Conservation (phyloP, 2,888 invertebrate species). For the Drosophila koepferae region DNA sequence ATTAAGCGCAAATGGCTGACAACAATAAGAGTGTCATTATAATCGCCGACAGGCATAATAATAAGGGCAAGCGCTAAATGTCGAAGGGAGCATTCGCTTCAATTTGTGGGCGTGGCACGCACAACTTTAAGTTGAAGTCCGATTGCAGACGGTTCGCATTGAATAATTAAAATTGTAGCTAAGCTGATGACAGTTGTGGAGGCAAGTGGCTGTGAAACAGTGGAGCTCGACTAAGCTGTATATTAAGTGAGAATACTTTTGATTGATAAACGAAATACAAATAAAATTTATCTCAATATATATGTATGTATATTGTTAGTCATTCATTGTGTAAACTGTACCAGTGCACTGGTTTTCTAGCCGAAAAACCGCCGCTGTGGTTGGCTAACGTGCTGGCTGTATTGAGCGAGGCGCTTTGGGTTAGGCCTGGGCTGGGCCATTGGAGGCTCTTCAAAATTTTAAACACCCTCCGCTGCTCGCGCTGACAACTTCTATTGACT, state of each 20-base stretch:
- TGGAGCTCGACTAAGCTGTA: not conserved
- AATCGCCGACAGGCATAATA: slow-evolving; percentile 55
- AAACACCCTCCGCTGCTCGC: slow-evolving; percentile 61
- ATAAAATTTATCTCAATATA: too few species aligned
- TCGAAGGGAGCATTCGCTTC: slow-evolving; percentile 14
- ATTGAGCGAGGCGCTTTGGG: not conserved
- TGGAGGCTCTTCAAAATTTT: slow-evolving; percentile 53
- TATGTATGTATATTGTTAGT: not conserved
- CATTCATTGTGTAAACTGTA: slow-evolving; percentile 1
- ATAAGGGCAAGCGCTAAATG: slow-evolving; percentile 32
- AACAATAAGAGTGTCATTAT: slow-evolving; percentile 76
- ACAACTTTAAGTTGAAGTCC: slow-evolving; percentile 41
- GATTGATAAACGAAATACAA: not conserved
- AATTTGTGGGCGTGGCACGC: slow-evolving; percentile 45
- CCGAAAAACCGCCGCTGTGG: not conserved
- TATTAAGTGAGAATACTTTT: not conserved
- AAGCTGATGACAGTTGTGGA: slow-evolving; percentile 27
- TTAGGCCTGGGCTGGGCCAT: slow-evolving; percentile 22
- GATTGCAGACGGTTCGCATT: slow-evolving; percentile 9
- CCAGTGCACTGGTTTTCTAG: not conserved
- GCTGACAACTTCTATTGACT: slow-evolving; percentile 2
- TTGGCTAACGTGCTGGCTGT: slow-evolving; percentile 9
- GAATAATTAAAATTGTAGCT: slow-evolving; percentile 69
- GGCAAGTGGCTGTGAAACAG: not conserved
- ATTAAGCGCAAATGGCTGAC: slow-evolving; percentile 77